phyloP scores from a whole-genome alignment of 1,140 invertebrate species.

The Chlorops oryzae region DNA sequence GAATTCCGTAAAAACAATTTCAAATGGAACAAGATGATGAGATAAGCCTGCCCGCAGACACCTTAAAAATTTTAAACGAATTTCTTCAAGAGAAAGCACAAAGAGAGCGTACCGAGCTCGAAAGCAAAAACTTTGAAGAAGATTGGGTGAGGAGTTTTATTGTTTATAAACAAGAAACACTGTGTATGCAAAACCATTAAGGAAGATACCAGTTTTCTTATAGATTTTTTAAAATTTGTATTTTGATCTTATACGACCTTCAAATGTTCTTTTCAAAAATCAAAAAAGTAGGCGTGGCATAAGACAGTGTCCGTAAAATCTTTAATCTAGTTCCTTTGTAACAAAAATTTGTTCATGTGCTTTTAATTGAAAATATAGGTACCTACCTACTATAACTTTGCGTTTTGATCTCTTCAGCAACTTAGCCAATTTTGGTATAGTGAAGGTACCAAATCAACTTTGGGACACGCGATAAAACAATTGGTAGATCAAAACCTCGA shows the following conservation, averaged over 20 bases:
- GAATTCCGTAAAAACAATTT: background rate
- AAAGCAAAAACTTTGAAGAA: conserved; percentile 62
- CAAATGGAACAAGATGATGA: conserved; percentile 54
- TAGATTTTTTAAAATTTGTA: too few species aligned
- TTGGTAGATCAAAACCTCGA: conserved; percentile 48
- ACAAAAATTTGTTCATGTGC: background rate
- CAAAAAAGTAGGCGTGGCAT: too few species aligned
- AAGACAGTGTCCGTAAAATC: too few species aligned
- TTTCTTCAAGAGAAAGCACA: conserved; percentile 71
- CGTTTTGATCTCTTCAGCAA: conserved; percentile 64
- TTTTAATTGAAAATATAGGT: background rate
- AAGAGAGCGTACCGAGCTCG: conserved; percentile 52
- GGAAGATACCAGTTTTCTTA: too few species aligned
- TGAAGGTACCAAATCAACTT: conserved; percentile 61
- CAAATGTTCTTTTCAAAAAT: too few species aligned
- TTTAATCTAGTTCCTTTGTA: too few species aligned
- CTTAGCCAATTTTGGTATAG: conserved; percentile 96
- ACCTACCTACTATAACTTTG: background rate
- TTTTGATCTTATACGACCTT: too few species aligned
- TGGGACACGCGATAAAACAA: conserved; percentile 60
- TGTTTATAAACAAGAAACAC: conserved; percentile 14
- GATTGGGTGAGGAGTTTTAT: conserved; percentile 64
- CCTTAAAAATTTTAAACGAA: conserved; percentile 72
- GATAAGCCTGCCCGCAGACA: conserved; percentile 61
- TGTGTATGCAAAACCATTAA: too few species aligned